Conservation (phyloP, 1,140 invertebrate species). For the Drosophila kepulauana region DNA sequence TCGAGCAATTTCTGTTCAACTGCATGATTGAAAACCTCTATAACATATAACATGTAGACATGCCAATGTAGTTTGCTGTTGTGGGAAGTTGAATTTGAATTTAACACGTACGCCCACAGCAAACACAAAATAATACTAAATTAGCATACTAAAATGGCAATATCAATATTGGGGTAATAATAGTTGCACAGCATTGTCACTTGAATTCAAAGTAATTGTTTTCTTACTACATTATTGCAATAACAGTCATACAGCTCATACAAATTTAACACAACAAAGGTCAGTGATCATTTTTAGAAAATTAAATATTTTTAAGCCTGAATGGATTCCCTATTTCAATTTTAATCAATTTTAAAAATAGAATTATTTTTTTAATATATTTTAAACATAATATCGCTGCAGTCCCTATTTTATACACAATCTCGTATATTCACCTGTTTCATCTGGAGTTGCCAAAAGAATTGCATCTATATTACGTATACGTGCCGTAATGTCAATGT, state of each 20-base stretch:
- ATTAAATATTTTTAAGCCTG: too few species aligned
- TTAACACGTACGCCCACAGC: constrained; percentile 35
- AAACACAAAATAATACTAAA: constrained; percentile 3
- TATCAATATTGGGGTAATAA: constrained; percentile 27
- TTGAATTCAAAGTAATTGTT: too few species aligned
- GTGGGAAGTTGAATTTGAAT: constrained; percentile 37
- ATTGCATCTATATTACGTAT: constrained; percentile 48
- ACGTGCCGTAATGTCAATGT: constrained; percentile 25
- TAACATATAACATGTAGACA: too few species aligned
- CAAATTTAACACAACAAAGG: not conserved
- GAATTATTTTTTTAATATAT: too few species aligned
- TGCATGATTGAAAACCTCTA: constrained; percentile 19
- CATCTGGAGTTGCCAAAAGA: constrained; percentile 37
- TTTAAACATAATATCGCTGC: not conserved
- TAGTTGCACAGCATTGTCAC: constrained; percentile 20
- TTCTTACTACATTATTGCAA: too few species aligned
- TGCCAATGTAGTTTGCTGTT: not conserved
- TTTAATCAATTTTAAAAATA: too few species aligned
- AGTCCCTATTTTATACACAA: too few species aligned
- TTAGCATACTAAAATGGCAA: constrained; percentile 38
- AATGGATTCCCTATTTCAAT: too few species aligned
- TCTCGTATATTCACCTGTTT: constrained; percentile 24
- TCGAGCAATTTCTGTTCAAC: constrained; percentile 27
- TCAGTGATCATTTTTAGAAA: too few species aligned
- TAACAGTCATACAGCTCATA: not conserved